These are phyloP conservation scores for Agrochola circellaris DNA, from an alignment of 2,888 invertebrate species.

Conservation along the genomic window DNA sequence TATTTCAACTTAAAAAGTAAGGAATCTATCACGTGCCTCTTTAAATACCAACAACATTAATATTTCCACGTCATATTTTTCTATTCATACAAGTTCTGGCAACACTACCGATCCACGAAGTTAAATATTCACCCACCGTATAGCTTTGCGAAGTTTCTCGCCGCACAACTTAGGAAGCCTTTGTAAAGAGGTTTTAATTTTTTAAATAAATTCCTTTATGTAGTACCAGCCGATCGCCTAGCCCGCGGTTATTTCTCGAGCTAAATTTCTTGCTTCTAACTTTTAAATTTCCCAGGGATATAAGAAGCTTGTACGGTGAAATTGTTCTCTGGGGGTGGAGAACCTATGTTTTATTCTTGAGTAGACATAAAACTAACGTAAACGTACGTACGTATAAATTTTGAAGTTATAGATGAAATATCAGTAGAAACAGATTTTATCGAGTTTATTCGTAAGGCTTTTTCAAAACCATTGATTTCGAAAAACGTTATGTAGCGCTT, in stretches of 20 bases:
- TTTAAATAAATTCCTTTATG: constrained; percentile 58
- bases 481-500: not conserved
- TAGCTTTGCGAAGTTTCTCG: constrained; percentile 55
- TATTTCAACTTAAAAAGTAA: not conserved
- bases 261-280: constrained; percentile 41
- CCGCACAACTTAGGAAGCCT: constrained; percentile 50
- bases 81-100: constrained; percentile 31
- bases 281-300: constrained; percentile 49
- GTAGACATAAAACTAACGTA: not conserved
- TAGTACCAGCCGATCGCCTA: constrained; percentile 52
- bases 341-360: constrained; percentile 26
- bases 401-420: not conserved
- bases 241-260: constrained; percentile 46
- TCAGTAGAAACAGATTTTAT: not conserved
- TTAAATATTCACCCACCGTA: constrained; percentile 60
- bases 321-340: constrained; percentile 27
- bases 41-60: not conserved
- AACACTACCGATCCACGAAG: constrained; percentile 36
- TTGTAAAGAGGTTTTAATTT: constrained; percentile 61
- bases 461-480: not conserved
- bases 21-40: not conserved
- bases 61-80: constrained; percentile 9
- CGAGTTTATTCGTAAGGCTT: not conserved
- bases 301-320: constrained; percentile 21
- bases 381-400: not conserved